Conservation (phyloP, 2,888 invertebrate genomes). For the Trissolcus brochymenae region DNA sequence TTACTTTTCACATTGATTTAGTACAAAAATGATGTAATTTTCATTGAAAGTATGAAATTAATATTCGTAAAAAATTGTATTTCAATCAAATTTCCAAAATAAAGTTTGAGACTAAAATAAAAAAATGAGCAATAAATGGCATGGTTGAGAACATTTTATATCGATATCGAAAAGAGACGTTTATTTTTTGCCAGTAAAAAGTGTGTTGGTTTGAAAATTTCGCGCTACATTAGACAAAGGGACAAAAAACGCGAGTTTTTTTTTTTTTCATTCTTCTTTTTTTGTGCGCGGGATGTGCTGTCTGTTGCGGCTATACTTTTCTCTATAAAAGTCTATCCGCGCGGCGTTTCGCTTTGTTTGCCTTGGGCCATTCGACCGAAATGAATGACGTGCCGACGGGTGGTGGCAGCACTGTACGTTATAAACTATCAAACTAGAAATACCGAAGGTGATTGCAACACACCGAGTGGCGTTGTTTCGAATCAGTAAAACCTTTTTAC, state of each 20-base stretch:
- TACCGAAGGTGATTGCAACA: slow-evolving; percentile 60
- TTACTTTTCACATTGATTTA: too few relatives aligned
- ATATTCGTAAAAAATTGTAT: too few relatives aligned
- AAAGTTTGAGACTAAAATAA: too few relatives aligned
- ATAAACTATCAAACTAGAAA: slow-evolving; percentile 57
- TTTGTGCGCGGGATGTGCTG: slow-evolving; percentile 1
- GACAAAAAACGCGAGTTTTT: slow-evolving; percentile 38
- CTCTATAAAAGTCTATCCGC: slow-evolving; percentile 37
- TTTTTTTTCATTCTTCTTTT: slow-evolving; percentile 1
- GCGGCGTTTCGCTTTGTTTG: slow-evolving; percentile 31
- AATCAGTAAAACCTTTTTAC: slow-evolving; percentile 72
- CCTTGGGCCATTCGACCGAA: slow-evolving; percentile 43
- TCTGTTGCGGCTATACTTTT: slow-evolving; percentile 36
- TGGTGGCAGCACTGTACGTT: slow-evolving; percentile 47
- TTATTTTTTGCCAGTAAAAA: slow-evolving; percentile 17
- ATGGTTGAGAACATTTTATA: background rate
- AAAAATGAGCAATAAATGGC: too few relatives aligned
- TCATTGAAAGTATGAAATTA: too few relatives aligned
- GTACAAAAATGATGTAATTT: too few relatives aligned
- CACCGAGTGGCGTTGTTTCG: slow-evolving; percentile 55
- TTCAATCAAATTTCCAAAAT: too few relatives aligned
- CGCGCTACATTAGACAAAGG: slow-evolving; percentile 44
- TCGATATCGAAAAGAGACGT: slow-evolving; percentile 17
- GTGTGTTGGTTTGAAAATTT: slow-evolving; percentile 23
- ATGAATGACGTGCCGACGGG: slow-evolving; percentile 55